These are phyloP conservation scores for Ormyrus labotus DNA, from an alignment of 2,888 invertebrate species.

Conservation along the genomic window DNA sequence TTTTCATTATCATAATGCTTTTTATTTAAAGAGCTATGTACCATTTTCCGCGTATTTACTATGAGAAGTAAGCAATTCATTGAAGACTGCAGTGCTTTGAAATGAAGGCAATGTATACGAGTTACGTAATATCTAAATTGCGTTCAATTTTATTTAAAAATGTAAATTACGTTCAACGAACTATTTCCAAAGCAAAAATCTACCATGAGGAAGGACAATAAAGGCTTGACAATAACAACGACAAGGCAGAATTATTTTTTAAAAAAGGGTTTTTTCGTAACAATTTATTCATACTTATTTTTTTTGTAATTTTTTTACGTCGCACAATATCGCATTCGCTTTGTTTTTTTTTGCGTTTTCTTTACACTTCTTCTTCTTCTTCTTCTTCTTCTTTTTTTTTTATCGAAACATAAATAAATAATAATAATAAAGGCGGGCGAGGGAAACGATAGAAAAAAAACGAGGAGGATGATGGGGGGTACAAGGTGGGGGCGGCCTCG, in stretches of 20 bases:
- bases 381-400: slow-evolving; percentile 29
- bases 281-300: slow-evolving; percentile 70
- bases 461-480: not conserved
- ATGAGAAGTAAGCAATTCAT: too few species aligned
- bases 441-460: not conserved
- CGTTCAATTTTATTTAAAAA: too few species aligned
- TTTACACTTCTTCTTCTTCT: slow-evolving; percentile 46
- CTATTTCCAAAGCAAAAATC: too few species aligned
- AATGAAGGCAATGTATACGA: too few species aligned
- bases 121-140: too few species aligned
- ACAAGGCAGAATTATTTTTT: slow-evolving; percentile 44
- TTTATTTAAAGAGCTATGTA: too few species aligned
- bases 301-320: slow-evolving; percentile 58
- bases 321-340: slow-evolving; percentile 34
- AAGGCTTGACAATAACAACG: not conserved
- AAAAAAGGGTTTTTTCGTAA: slow-evolving; percentile 70
- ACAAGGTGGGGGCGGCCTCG: slow-evolving; percentile 6
- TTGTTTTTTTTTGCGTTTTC: slow-evolving; percentile 48
- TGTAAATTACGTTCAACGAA: too few species aligned
- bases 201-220: too few species aligned
- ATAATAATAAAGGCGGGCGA: not conserved
- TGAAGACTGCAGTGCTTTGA: too few species aligned
- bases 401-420: slow-evolving; percentile 37
- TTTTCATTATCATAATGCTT: too few species aligned
- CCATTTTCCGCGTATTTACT: too few species aligned